Evolutionary conservation across 2,797 vertebrate species (phyloP), one percentile per base, ranked within the genome.

Genomic region (Smutsia gigantea): DNA sequence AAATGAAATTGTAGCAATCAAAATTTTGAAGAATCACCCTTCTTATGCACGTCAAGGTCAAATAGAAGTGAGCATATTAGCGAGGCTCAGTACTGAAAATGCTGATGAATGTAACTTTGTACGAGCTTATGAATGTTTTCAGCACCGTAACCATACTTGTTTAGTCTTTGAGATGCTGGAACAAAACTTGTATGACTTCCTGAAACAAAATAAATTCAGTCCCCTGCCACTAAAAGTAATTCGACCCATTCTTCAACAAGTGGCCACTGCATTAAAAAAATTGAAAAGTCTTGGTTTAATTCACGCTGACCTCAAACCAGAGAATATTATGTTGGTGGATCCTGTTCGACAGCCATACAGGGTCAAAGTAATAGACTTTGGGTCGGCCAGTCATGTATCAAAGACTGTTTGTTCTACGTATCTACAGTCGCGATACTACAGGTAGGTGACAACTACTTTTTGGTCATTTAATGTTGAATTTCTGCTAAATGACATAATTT

Each of bases 271-370:
- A 96, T 99, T 99, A 98, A 99, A 99, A 98, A 99, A 99, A 98
- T 98, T 99, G 61, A 99, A 99, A 99, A 99, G 99, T 98, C 99
- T 99, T 99, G 99, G 99, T 98, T 99, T 99, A 99, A 99, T 99
- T 98, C 99, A 99, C 95, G 99, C 99, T 97, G 99, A 99, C 98
- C 99, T 99, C 97, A 99, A 99, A 98, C 99, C 99, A 51, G 99
- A 99, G 98, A 99, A 99, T 98, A 99, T 99, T 98, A 99, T 99
- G 99, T 99, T 99, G 98, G 99, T 99, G 98, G 99, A 99, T 98
- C 99, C 99, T 89, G 98, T 99, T 96, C 99, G 99, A 96, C 99
- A 99, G 98, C 99, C 99, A 94, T 99, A 99, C 98, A 99, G 99
- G 97, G 99, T 99, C 98, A 99, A 99, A 98, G 99, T 99, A 90